Evolutionary conservation across 2,797 vertebrate species (phyloP), one percentile per base, ranked within the genome.

Genomic region (Poliocrania exsul): DNA sequence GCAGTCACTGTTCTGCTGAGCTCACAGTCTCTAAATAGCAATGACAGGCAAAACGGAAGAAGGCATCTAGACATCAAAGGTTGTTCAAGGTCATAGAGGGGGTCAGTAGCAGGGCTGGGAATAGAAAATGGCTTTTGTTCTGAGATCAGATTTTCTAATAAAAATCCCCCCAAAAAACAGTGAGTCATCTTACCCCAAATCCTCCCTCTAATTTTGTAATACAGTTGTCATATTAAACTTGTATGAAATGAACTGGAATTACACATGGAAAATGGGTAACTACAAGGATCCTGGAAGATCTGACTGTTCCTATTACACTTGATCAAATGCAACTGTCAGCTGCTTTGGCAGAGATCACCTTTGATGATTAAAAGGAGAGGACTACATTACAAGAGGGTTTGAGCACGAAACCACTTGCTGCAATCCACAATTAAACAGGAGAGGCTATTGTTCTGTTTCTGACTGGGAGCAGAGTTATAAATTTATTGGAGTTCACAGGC

Each of bases 291-390:
- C 86, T 73, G 91, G 93, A 95, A 97, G 95, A 96, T 95, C 92
- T 94, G 96, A 91, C 89, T 97, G 87, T 97, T 96, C 92, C 90
- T 92, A 92, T 90, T 94, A 95, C 81, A 86, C 79, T 94, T 96
- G 93, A 92, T 97, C 93, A 94, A 97, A 97, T 44, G 29, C 86
- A 91, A 92, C 90, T 88, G 42, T 96, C 86, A 91, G 92, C 88
- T 83, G 93, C 92, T 95, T 94, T 71, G 89, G 54, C 57, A 96
- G 72, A 92, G 96, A 96, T 96, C 95, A 92, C 77, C 92, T 96
- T 95, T 96, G 95, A 95, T 93, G 96, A 95, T 91, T 94, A 94
- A 94, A 95, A 95, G 86, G 96, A 97, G 94, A 97, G 90, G 94
- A 94, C 88, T 96, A 96, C 93, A 96, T 97, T 86, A 90, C 80